These are phyloP conservation scores for Ectemnius continuus DNA, from an alignment of 2,888 invertebrate species.

Conservation along the genomic window DNA sequence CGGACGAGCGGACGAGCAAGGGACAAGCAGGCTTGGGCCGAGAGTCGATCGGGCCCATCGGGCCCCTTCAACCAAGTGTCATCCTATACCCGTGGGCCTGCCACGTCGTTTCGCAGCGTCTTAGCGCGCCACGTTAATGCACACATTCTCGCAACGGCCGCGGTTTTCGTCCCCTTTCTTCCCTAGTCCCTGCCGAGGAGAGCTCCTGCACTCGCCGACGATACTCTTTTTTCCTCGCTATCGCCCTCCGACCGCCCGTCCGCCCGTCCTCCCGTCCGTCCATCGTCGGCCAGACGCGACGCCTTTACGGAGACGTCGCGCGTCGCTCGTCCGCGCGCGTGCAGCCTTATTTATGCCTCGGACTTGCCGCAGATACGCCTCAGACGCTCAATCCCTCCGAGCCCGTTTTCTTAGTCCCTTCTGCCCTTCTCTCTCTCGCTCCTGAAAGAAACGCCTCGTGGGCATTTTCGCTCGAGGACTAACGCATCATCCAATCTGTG, in stretches of 20 bases:
- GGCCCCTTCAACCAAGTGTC: slow-evolving; percentile 66
- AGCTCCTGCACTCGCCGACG: too few species aligned
- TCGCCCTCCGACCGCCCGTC: background rate
- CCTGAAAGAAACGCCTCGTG: too few species aligned
- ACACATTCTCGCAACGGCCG: slow-evolving; percentile 55
- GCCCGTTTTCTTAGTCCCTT: too few species aligned
- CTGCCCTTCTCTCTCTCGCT: too few species aligned
- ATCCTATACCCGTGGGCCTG: slow-evolving; percentile 75
- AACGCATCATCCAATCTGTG: too few species aligned
- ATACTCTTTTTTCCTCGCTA: slow-evolving; percentile 14
- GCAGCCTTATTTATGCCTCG: too few species aligned
- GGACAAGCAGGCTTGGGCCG: slow-evolving; percentile 1
- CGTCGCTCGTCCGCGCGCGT: too few species aligned
- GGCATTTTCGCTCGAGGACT: too few species aligned
- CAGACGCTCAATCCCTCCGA: too few species aligned
- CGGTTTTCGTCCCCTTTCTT: slow-evolving; percentile 50
- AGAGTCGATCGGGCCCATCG: slow-evolving; percentile 15
- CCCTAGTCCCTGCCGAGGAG: slow-evolving; percentile 11
- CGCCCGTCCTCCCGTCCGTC: slow-evolving; percentile 9
- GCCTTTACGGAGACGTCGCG: too few species aligned
- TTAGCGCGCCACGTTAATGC: slow-evolving; percentile 69
- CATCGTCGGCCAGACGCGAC: background rate
- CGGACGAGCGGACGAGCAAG: slow-evolving; percentile 3
- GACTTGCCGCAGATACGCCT: too few species aligned
- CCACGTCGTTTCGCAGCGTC: slow-evolving; percentile 68